Base-by-base conservation (phyloP, 2,888 invertebrate species). In the Macaria liturata region DNA sequence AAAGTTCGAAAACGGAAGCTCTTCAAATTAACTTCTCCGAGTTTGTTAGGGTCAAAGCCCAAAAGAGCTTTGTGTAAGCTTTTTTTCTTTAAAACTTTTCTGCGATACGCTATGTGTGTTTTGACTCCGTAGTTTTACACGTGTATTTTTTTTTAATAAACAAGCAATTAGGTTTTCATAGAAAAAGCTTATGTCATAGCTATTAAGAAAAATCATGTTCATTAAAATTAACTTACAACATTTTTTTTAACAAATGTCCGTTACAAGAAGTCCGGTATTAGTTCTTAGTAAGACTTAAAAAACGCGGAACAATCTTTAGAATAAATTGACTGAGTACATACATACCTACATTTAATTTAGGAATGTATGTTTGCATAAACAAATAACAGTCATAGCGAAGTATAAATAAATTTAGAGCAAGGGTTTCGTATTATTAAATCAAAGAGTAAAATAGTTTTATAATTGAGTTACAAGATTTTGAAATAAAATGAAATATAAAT, bases 1-100 rank as follows among this genome's bases (percentile, higher is more conserved):
- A 59, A 61, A 54, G 54, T 60, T 62, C 9, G 9, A 32, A 56
- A 61, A 59, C 66, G 54, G 56, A 55, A 60, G 59, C 59, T 58
- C 59, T 53, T 51, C 32, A 51, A 61, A 64, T 59, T 56, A 57
- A 56, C 49, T 57, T 58, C 20, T 20, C 49, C 48, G 60, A 55
- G 61, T 63, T 61, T 51, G 62, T 54, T 56, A 32, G 54, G 8
- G 59, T 51, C 59, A 50, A 51, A 49, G 49, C 32, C 4, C 32
- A 44, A 32, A 45, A 31, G 46, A 52, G 44, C 39, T 37, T 52
- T 39, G 31, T 46, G 7, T 37, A 37, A 7, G 20, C 20, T 20
- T 37, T 37, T 37, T 37, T 2, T 37, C 7, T 37, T 37, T 6
- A 37, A 6, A 7, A 37, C 4, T 37, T 37, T 7, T 37, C 34